Percentiles rank a stretch among this genome's conserved stretches.
Evolutionary conservation across 2,113 vertebrate genomes (phyloP).

Genomic region (Leuciscus idus): DNA sequence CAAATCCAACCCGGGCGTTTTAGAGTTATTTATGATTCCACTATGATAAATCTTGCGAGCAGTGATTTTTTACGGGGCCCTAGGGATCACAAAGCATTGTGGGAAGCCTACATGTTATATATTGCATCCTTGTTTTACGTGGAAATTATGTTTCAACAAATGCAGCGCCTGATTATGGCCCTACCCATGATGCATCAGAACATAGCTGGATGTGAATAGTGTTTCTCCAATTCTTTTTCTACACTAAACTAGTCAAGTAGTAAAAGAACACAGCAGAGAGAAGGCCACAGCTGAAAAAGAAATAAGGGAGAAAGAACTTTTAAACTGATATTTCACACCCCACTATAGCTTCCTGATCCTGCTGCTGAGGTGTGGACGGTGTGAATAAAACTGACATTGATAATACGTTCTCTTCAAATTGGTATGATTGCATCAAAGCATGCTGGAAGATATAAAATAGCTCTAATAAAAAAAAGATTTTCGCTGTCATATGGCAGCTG

Average conservation of each 20-base stretch:
- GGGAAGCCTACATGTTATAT: slow-evolving; percentile 29
- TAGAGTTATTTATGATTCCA: slow-evolving; percentile 54
- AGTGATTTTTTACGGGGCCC: slow-evolving; percentile 51
- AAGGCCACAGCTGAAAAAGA: slow-evolving; percentile 8
- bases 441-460: not conserved
- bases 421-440: not conserved
- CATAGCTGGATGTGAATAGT: not conserved
- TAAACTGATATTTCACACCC: slow-evolving; percentile 23
- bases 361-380: slow-evolving; percentile 1
- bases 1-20: slow-evolving; percentile 26
- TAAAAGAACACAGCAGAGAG: not conserved
- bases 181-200: slow-evolving; percentile 22
- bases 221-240: not conserved
- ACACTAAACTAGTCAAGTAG: not conserved
- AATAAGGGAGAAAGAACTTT: not conserved
- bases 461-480: not conserved
- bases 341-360: slow-evolving; percentile 24
- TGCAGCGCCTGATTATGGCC: not conserved
- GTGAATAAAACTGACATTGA: slow-evolving; percentile 18
- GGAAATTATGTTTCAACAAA: slow-evolving; percentile 38
- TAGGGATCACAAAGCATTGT: slow-evolving; percentile 49
- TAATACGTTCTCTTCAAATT: not conserved
- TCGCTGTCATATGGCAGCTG: not conserved
- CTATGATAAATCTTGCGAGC: slow-evolving; percentile 47
- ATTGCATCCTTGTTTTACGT: slow-evolving; percentile 30